These are phyloP conservation scores for Emydura subglobosa DNA, from an alignment of 2,113 vertebrate genomes.

Conservation along the genomic window DNA sequence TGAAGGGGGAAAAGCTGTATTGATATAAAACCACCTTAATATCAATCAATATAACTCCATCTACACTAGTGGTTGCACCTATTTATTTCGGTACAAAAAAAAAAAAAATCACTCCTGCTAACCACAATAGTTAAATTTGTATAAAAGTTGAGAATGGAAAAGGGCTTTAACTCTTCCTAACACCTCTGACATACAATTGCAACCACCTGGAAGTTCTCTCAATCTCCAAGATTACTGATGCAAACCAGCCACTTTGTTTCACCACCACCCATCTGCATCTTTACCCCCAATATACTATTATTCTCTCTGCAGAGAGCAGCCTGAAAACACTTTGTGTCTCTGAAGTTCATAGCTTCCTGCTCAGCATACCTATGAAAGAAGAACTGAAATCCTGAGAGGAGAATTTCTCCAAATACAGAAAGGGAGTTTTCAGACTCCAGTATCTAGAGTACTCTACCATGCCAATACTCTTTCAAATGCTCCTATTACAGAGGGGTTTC, in stretches of 20 bases:
- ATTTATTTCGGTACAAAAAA: background rate
- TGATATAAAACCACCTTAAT: background rate
- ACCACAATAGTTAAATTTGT: background rate
- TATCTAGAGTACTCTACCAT: rapidly evolving
- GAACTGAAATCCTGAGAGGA: background rate
- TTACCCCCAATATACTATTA: background rate
- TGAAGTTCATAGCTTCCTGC: background rate
- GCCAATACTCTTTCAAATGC: background rate
- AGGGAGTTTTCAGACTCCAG: background rate
- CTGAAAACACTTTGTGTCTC: background rate
- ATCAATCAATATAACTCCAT: background rate
- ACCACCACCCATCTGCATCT: background rate
- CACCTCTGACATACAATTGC: background rate
- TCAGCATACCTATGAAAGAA: background rate
- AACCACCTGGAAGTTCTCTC: too few relatives aligned
- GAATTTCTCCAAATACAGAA: background rate
- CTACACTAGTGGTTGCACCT: background rate
- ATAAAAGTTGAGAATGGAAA: background rate
- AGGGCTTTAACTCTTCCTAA: background rate
- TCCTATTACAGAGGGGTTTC: background rate
- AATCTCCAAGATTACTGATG: background rate
- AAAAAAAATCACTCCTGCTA: background rate
- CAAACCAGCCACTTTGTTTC: background rate
- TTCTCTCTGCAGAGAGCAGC: background rate
- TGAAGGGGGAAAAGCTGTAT: background rate